A percentile compares a stretch with the other conserved stretches of the same genome.
phyloP scores from a whole-genome alignment of 2,888 invertebrate species.

The Carterocephalus palaemon region DNA sequence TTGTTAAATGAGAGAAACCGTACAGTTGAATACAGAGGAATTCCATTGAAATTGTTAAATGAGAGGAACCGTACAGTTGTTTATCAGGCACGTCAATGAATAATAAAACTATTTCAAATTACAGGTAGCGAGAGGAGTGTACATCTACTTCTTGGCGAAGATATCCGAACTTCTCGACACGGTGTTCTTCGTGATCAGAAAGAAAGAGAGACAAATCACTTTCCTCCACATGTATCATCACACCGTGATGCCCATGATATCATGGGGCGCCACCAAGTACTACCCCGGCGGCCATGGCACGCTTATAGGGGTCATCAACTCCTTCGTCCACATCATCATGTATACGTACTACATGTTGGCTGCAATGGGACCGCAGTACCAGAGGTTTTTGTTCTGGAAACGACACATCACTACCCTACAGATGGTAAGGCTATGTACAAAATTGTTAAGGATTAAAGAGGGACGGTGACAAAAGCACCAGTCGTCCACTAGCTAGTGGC shows the following conservation, averaged over 20 bases:
- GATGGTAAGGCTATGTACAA: conserved; percentile 81
- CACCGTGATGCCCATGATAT: conserved; percentile 95
- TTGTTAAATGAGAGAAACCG: too few species aligned
- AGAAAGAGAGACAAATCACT: conserved; percentile 93
- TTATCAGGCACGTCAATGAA: not conserved
- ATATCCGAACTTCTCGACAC: conserved; percentile 94
- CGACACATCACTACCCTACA: conserved; percentile 93
- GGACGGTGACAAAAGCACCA: too few species aligned
- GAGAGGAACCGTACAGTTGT: too few species aligned
- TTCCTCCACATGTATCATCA: conserved; percentile 96
- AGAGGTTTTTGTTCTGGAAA: conserved; percentile 96
- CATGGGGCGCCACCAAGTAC: conserved; percentile 95
- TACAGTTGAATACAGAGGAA: too few species aligned
- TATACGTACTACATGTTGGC: conserved; percentile 94
- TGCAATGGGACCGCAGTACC: conserved; percentile 91
- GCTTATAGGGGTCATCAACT: conserved; percentile 93
- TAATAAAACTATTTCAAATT: conserved; percentile 32
- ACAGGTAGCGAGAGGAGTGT: conserved; percentile 85
- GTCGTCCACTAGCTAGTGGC: too few species aligned
- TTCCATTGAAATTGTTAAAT: too few species aligned
- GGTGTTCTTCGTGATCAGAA: conserved; percentile 94
- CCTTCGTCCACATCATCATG: conserved; percentile 97
- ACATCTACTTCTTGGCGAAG: conserved; percentile 93
- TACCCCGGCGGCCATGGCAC: conserved; percentile 94
- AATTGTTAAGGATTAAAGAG: not conserved